A percentile compares a stretch with the other conserved stretches of the same genome.
Evolutionary conservation across 2,113 vertebrate species (phyloP).

Genomic region (Sapajus apella): DNA sequence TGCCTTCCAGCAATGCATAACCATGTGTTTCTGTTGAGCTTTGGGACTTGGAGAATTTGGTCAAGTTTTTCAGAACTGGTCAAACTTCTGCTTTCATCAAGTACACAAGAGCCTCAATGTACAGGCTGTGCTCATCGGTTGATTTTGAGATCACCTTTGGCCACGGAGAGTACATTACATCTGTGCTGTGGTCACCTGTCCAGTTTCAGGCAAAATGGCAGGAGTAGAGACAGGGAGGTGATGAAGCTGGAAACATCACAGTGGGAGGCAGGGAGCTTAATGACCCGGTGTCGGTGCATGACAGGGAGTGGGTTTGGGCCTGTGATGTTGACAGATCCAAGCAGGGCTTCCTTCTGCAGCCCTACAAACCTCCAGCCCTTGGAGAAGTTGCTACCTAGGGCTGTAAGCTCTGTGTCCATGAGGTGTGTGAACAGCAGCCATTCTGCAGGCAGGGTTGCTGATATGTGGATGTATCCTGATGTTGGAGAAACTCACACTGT

Average conservation of each 20-base stretch:
- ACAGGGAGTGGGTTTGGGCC: too few species aligned
- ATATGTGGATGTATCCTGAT: not conserved
- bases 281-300: accelerated
- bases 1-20: not conserved
- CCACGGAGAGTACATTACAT: not conserved
- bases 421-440: not conserved
- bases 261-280: accelerated
- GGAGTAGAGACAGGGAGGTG: too few species aligned
- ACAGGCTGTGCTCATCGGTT: not conserved
- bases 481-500: not conserved
- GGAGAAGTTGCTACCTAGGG: not conserved
- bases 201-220: not conserved
- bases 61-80: not conserved
- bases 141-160: not conserved
- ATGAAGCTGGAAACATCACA: not conserved
- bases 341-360: not conserved
- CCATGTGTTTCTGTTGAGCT: not conserved
- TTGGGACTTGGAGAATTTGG: not conserved
- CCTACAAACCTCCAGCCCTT: not conserved
- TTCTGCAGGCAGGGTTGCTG: not conserved
- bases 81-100: not conserved
- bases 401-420: not conserved
- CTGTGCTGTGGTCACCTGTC: not conserved
- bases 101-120: not conserved
- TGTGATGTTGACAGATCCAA: not conserved